phyloP scores from a whole-genome alignment of 1,140 invertebrate genomes.

The Papilio machaon region DNA sequence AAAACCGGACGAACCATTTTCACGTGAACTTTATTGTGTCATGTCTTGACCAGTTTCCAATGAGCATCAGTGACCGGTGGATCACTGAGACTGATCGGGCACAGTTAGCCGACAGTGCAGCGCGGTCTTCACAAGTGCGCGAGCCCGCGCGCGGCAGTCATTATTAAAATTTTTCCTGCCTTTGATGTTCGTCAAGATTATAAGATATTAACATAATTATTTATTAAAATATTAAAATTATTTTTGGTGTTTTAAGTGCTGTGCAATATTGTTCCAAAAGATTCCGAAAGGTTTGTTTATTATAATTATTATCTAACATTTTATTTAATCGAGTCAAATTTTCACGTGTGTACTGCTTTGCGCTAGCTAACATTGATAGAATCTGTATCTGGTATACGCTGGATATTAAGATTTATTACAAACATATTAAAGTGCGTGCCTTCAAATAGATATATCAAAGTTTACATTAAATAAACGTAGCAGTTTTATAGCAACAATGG shows the following conservation, averaged over 20 bases:
- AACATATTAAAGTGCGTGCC: too few relatives aligned
- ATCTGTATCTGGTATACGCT: too few relatives aligned
- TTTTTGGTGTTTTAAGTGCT: constrained; percentile 20
- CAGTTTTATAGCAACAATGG: neutral
- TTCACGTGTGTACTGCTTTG: neutral
- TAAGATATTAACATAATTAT: constrained; percentile 8
- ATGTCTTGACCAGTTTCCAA: constrained; percentile 52
- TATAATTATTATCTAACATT: neutral
- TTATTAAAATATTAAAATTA: neutral
- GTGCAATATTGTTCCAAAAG: neutral
- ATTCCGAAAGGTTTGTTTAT: constrained; percentile 17
- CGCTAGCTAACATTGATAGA: neutral
- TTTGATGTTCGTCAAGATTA: constrained; percentile 40
- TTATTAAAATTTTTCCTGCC: constrained; percentile 48
- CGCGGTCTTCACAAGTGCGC: constrained; percentile 53
- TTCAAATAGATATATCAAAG: too few relatives aligned
- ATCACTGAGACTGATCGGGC: neutral
- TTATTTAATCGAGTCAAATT: neutral
- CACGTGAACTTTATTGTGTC: constrained; percentile 66
- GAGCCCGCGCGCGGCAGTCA: constrained; percentile 52
- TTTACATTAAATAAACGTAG: too few relatives aligned
- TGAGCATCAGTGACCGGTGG: neutral
- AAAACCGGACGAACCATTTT: constrained; percentile 46
- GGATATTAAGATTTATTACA: too few relatives aligned
- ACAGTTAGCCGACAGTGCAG: constrained; percentile 36